Conservation (phyloP, 2,888 invertebrate species). For the Synanthedon myopaeformis region DNA sequence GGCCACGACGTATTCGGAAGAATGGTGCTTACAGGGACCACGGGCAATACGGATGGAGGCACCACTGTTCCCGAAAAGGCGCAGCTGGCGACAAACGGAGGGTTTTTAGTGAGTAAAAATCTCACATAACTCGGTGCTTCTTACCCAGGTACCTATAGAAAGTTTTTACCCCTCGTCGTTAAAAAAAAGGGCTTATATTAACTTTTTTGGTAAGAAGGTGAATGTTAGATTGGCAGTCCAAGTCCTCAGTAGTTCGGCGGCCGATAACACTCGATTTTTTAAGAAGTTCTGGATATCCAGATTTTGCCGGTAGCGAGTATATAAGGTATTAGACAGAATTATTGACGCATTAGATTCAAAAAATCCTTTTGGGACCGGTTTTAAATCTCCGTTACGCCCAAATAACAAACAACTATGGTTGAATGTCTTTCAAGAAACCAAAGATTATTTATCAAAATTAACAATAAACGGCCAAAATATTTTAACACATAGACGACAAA, state of each 20-base stretch:
- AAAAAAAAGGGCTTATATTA: neutral
- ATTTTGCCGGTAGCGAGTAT: conserved; percentile 1
- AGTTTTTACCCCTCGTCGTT: no score
- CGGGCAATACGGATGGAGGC: no score
- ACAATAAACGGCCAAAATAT: neutral
- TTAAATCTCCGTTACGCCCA: conserved; percentile 7
- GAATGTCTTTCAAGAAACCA: neutral
- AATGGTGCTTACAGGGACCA: no score
- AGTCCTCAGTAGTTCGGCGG: no score
- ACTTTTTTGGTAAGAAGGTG: neutral
- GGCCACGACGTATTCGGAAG: no score
- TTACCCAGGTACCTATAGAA: no score
- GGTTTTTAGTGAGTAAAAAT: no score
- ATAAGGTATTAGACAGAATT: conserved; percentile 7
- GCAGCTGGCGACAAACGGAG: no score
- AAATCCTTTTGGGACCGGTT: conserved; percentile 7
- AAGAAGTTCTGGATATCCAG: neutral
- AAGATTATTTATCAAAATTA: conserved; percentile 4
- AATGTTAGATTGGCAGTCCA: neutral
- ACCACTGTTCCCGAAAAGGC: no score
- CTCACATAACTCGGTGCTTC: no score
- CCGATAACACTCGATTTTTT: no score
- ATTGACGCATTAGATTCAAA: conserved; percentile 8
- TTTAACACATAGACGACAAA: conserved; percentile 1
- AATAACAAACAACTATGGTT: conserved; percentile 6